A percentile compares a stretch with the other conserved stretches of the same genome.
phyloP scores from a whole-genome alignment of 2,113 vertebrate species.

The Rana temporaria region DNA sequence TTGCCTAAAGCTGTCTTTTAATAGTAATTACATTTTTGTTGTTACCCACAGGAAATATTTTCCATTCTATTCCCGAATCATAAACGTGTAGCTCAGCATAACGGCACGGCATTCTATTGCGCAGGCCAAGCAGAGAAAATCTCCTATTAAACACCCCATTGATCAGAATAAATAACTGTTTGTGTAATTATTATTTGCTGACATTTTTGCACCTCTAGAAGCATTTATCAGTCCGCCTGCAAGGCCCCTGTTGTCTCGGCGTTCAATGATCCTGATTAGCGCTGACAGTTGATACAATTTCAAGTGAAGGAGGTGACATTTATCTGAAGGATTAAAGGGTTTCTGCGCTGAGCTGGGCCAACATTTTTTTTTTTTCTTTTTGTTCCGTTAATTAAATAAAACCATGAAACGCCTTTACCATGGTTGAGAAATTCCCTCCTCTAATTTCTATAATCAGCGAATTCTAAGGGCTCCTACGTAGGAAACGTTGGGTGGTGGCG shows the following conservation, averaged over 20 bases:
- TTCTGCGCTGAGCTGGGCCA: not conserved
- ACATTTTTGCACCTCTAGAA: not conserved
- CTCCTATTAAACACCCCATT: too few relatives aligned
- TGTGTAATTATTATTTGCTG: not conserved
- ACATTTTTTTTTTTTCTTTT: not conserved
- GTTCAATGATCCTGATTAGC: not conserved
- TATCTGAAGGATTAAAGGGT: not conserved
- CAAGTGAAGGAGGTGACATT: not conserved
- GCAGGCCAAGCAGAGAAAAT: too few relatives aligned
- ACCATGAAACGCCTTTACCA: not conserved
- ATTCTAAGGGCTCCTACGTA: not conserved
- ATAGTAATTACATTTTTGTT: too few relatives aligned
- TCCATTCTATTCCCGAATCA: too few relatives aligned
- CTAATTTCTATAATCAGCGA: not conserved
- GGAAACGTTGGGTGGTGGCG: too few relatives aligned
- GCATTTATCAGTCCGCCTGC: not conserved
- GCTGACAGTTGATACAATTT: conserved; percentile 4
- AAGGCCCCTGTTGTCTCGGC: not conserved
- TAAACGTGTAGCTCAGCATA: too few relatives aligned
- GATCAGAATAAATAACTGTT: too few relatives aligned
- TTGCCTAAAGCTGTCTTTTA: too few relatives aligned
- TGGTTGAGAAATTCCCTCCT: not conserved
- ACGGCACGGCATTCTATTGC: too few relatives aligned
- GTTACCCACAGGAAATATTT: too few relatives aligned
- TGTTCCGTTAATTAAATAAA: conserved; percentile 11